Evolutionary conservation across 2,888 invertebrate genomes (phyloP).

Genomic region (Rhopalosiphum nymphaeae): DNA sequence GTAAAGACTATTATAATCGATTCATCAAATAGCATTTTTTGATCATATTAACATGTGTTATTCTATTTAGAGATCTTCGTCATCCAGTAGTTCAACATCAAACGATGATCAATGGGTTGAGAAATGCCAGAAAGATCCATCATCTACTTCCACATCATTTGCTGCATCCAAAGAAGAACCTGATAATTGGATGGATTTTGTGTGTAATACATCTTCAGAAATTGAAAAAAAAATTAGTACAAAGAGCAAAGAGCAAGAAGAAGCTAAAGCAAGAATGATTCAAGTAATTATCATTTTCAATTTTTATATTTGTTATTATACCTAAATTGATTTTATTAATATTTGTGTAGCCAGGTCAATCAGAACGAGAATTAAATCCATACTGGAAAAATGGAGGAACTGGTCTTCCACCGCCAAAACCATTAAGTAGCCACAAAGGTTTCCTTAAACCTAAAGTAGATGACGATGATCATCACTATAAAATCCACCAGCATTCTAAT

Average conservation of each 20-base stretch:
- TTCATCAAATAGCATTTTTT: background rate
- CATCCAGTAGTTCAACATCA: constrained; percentile 65
- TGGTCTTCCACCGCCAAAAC: constrained; percentile 77
- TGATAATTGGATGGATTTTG: constrained; percentile 83
- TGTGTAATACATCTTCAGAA: constrained; percentile 69
- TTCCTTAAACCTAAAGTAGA: constrained; percentile 62
- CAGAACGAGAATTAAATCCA: constrained; percentile 86
- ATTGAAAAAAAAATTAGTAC: constrained; percentile 70
- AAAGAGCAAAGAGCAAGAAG: constrained; percentile 73
- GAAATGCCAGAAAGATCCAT: constrained; percentile 69
- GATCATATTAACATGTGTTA: background rate
- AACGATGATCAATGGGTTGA: constrained; percentile 77
- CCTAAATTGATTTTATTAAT: constrained; percentile 15
- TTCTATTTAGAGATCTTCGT: constrained; percentile 45
- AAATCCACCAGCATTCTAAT: background rate
- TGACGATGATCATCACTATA: constrained; percentile 29
- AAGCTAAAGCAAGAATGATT: constrained; percentile 73
- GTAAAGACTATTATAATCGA: background rate
- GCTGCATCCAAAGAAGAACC: constrained; percentile 70
- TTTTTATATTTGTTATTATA: background rate
- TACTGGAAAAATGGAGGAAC: constrained; percentile 92
- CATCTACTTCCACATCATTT: constrained; percentile 59
- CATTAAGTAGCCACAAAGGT: constrained; percentile 27
- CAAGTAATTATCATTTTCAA: constrained; percentile 65
- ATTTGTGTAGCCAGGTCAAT: constrained; percentile 79